Conservation (phyloP, 2,888 invertebrate genomes). For the Agrochola macilenta region DNA sequence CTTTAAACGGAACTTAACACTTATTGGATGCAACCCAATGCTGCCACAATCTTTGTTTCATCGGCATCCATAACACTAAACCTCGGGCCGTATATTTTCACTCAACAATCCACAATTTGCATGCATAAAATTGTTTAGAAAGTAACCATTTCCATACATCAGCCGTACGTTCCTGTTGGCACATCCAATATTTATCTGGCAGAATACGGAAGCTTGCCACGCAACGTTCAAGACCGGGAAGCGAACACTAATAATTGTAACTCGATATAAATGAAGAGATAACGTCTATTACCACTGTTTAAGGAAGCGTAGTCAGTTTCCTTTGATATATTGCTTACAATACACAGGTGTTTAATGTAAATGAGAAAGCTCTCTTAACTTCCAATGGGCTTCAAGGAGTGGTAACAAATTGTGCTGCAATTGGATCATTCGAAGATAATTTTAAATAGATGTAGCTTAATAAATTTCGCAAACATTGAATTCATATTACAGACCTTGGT, state of each 20-base stretch:
- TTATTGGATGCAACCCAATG: conserved; percentile 25
- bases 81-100: conserved; percentile 56
- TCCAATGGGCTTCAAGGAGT: conserved; percentile 42
- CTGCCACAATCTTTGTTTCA: conserved; percentile 57
- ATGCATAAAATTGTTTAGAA: conserved; percentile 68
- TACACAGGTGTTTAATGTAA: conserved; percentile 68
- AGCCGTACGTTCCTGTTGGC: conserved; percentile 69
- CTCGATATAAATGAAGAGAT: conserved; percentile 86
- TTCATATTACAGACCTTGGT: neutral
- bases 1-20: conserved; percentile 1
- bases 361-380: conserved; percentile 60
- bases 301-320: conserved; percentile 81
- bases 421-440: conserved; percentile 20
- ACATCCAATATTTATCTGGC: conserved; percentile 73
- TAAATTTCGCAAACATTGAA: neutral
- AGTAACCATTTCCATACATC: conserved; percentile 68
- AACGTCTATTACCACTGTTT: conserved; percentile 82
- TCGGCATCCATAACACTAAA: conserved; percentile 51
- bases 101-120: conserved; percentile 67
- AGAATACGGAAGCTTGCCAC: conserved; percentile 79
- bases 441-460: neutral
- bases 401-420: conserved; percentile 36
- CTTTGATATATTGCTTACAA: conserved; percentile 73
- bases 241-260: conserved; percentile 84
- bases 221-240: conserved; percentile 79